Conservation (phyloP, 2,888 invertebrate species). For the Pegoplata infirma region DNA sequence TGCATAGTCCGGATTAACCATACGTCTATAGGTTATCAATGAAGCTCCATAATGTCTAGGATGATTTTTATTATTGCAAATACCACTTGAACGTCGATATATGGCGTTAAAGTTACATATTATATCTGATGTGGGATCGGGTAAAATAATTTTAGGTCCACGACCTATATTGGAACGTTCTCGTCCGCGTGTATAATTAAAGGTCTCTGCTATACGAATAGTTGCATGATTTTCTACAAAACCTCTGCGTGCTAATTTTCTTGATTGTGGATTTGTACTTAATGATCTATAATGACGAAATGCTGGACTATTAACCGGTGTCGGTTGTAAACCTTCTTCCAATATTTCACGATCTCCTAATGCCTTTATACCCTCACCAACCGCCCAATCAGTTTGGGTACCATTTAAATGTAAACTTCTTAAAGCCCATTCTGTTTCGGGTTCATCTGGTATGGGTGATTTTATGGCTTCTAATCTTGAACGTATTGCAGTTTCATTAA, state of each 20-base stretch:
- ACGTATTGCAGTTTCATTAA: constrained; percentile 61
- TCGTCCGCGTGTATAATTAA: constrained; percentile 74
- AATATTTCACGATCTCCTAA: constrained; percentile 80
- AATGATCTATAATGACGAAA: constrained; percentile 85
- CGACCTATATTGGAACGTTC: constrained; percentile 75
- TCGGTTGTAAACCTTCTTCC: constrained; percentile 79
- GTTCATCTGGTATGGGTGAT: constrained; percentile 70
- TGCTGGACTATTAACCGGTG: constrained; percentile 82
- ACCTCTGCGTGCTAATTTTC: constrained; percentile 83
- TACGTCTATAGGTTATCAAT: constrained; percentile 84
- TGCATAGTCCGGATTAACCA: constrained; percentile 86
- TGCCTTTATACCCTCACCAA: constrained; percentile 80
- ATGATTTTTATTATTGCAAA: constrained; percentile 86
- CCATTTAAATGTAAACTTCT: constrained; percentile 57
- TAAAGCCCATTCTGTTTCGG: constrained; percentile 69
- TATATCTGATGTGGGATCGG: constrained; percentile 68
- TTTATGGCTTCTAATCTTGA: constrained; percentile 58
- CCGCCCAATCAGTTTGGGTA: constrained; percentile 77
- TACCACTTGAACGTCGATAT: constrained; percentile 85
- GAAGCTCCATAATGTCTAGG: constrained; percentile 85
- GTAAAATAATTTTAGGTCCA: constrained; percentile 73
- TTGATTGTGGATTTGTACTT: constrained; percentile 81
- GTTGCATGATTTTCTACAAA: constrained; percentile 86
- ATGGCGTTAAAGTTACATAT: constrained; percentile 78
- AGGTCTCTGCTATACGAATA: constrained; percentile 80